Evolutionary conservation across 1,140 invertebrate genomes (phyloP).

Genomic region (Harlomillsia oculata): DNA sequence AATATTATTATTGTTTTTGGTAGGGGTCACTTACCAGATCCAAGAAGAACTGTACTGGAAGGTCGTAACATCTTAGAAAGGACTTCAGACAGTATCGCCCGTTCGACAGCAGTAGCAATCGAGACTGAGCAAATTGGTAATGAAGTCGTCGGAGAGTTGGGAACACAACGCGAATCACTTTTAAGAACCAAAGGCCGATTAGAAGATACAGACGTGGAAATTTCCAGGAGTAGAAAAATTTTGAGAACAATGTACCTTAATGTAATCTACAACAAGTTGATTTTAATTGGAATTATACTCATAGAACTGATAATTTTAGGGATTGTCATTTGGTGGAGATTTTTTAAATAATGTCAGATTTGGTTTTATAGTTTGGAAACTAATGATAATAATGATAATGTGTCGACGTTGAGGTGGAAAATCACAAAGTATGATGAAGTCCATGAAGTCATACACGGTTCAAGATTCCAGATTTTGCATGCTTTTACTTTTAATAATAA

Average conservation of each 20-base stretch:
- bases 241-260: constrained; percentile 51
- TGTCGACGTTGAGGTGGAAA: no score
- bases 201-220: constrained; percentile 52
- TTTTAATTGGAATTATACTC: constrained; percentile 56
- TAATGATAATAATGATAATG: background rate
- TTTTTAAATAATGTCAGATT: constrained; percentile 38
- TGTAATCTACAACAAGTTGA: constrained; percentile 57
- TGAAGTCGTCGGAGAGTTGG: constrained; percentile 59
- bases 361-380: background rate
- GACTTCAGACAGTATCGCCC: constrained; percentile 53
- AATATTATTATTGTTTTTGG: constrained; percentile 2
- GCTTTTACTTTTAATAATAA: no score
- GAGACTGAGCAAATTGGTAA: constrained; percentile 69
- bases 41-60: constrained; percentile 46
- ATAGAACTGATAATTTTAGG: constrained; percentile 52
- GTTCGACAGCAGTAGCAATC: constrained; percentile 60
- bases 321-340: constrained; percentile 51
- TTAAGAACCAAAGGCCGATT: constrained; percentile 51
- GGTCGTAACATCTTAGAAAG: constrained; percentile 51
- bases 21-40: constrained; percentile 21
- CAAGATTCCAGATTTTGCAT: no score
- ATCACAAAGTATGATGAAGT: no score
- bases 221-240: constrained; percentile 50
- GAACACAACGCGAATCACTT: constrained; percentile 53
- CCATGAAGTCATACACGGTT: no score